Conservation (phyloP, 2,797 vertebrate genomes). For the Pangasius sanitwongsei region DNA sequence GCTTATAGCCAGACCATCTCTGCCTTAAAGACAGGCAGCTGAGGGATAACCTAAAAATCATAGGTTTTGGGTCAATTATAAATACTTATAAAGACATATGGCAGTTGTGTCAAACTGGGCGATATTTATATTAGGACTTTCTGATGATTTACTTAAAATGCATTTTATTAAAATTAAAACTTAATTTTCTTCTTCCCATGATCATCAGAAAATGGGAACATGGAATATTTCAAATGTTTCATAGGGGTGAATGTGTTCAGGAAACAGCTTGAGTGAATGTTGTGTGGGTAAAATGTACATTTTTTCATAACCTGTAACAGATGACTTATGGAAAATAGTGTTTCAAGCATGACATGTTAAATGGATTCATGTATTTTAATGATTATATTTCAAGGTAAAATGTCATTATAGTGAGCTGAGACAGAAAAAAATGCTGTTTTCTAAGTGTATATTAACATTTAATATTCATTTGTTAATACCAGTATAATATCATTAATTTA, state of each 20-base stretch:
- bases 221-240: background rate
- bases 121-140: background rate
- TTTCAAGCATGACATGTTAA: background rate
- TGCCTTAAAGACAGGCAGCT: slow-evolving; percentile 14
- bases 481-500: background rate
- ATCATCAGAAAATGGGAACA: background rate
- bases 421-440: background rate
- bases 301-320: background rate
- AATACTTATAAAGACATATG: background rate
- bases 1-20: slow-evolving; percentile 24
- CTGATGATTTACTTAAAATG: background rate
- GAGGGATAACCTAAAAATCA: too few species aligned
- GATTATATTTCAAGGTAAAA: background rate
- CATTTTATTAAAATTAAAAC: background rate
- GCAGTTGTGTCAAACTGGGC: background rate
- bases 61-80: background rate
- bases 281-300: background rate
- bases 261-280: background rate
- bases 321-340: background rate
- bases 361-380: too few species aligned
- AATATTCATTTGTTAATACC: background rate
- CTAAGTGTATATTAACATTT: background rate
- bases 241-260: background rate
- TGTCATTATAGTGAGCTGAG: background rate
- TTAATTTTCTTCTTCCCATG: background rate